A percentile compares a stretch with the other conserved stretches of the same genome.
Evolutionary conservation across 2,113 vertebrate genomes (phyloP).

Genomic region (Melanostigma gelatinosum): DNA sequence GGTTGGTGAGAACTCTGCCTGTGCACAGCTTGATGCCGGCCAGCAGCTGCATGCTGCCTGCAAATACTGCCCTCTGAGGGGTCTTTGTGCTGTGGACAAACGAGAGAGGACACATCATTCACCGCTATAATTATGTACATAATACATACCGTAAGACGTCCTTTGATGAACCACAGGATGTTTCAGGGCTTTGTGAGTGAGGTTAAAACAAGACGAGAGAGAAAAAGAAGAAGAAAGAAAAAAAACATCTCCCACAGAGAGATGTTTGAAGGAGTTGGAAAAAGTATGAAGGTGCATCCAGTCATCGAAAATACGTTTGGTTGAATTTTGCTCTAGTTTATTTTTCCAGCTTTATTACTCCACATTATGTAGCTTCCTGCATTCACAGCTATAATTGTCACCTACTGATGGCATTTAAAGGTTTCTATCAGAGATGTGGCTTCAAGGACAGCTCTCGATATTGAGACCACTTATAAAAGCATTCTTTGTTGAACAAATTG

Average conservation of each 20-base stretch:
- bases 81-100: constrained; percentile 87
- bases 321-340: constrained; percentile 28
- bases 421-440: constrained; percentile 4
- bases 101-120: constrained; percentile 20
- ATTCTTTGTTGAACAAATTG: not conserved
- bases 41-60: constrained; percentile 98
- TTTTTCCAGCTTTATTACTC: constrained; percentile 13
- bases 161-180: not conserved
- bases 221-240: not conserved
- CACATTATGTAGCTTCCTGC: not conserved
- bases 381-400: constrained; percentile 38
- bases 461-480: constrained; percentile 12
- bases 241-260: not conserved
- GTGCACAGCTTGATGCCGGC: constrained; percentile 98
- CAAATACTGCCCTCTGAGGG: constrained; percentile 91
- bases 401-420: constrained; percentile 30
- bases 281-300: constrained; percentile 14
- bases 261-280: not conserved
- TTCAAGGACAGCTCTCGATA: constrained; percentile 36
- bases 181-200: not conserved
- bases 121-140: not conserved
- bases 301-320: constrained; percentile 33
- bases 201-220: not conserved
- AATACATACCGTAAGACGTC: not conserved
- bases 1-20: constrained; percentile 93